Evolutionary conservation across 2,888 invertebrate species (phyloP).

Genomic region (Dolomedes plantarius): DNA sequence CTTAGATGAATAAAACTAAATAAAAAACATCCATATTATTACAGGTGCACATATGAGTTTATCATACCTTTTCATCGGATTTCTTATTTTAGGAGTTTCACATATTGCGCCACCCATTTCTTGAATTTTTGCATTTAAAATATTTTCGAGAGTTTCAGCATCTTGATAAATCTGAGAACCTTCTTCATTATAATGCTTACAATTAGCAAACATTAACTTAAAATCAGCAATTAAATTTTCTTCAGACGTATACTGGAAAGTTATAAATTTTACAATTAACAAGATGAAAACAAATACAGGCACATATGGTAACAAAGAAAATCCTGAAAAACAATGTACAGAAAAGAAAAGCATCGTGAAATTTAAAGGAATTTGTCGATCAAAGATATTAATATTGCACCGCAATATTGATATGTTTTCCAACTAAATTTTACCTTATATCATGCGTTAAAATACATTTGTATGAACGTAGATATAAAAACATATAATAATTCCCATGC

Average conservation of each 20-base stretch:
- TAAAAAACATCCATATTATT: background rate
- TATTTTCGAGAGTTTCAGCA: slow-evolving; percentile 90
- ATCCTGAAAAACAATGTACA: too few species aligned
- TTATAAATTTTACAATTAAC: background rate
- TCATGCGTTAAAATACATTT: too few species aligned
- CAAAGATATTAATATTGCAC: too few species aligned
- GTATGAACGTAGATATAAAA: too few species aligned
- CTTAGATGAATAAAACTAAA: slow-evolving; percentile 2
- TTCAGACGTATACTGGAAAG: slow-evolving; percentile 79
- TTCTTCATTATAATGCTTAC: slow-evolving; percentile 97
- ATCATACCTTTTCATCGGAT: slow-evolving; percentile 55
- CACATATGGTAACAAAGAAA: background rate
- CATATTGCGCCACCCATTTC: slow-evolving; percentile 79
- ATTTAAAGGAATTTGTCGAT: too few species aligned
- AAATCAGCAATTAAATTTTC: slow-evolving; percentile 82
- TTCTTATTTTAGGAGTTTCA: slow-evolving; percentile 50
- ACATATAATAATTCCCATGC: too few species aligned
- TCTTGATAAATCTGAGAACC: slow-evolving; percentile 96
- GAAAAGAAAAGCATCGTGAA: too few species aligned
- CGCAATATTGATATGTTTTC: too few species aligned
- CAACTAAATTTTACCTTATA: too few species aligned
- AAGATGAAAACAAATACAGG: background rate
- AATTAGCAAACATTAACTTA: slow-evolving; percentile 97
- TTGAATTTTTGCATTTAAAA: slow-evolving; percentile 88
- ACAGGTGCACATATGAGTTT: too few species aligned